These are phyloP conservation scores for Holacanthella duospinosa DNA, from an alignment of 2,888 invertebrate genomes.

Conservation along the genomic window DNA sequence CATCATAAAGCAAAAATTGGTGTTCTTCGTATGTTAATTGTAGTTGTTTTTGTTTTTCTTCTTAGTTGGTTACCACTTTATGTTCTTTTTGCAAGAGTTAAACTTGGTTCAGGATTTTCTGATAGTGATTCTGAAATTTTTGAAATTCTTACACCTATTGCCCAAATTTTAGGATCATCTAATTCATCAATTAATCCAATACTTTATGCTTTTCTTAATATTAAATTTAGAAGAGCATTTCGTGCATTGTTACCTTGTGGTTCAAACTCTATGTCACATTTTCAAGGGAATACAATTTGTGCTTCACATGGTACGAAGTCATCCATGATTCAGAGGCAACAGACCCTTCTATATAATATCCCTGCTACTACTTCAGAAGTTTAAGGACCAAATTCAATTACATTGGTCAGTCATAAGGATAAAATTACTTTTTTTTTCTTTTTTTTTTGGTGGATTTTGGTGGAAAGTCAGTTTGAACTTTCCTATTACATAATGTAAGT, in stretches of 20 bases:
- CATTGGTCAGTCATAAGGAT: no score
- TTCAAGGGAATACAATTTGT: background rate
- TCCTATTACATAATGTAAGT: no score
- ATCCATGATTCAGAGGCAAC: background rate
- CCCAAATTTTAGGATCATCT: conserved; percentile 84
- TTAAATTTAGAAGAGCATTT: conserved; percentile 34
- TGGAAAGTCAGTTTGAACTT: no score
- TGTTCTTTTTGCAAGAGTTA: conserved; percentile 75
- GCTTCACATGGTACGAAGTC: background rate
- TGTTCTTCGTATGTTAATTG: conserved; percentile 87
- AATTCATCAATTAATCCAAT: conserved; percentile 94
- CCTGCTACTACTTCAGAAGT: background rate
- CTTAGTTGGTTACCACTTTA: conserved; percentile 88
- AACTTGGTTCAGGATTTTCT: conserved; percentile 63
- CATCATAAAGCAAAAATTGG: conserved; percentile 60
- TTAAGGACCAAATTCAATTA: background rate
- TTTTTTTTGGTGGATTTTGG: background rate
- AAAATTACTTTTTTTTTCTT: no score
- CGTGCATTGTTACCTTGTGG: conserved; percentile 29
- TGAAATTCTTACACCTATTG: conserved; percentile 71
- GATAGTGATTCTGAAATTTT: conserved; percentile 65
- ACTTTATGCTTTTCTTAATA: conserved; percentile 62
- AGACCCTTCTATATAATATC: background rate
- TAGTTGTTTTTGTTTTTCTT: conserved; percentile 84
- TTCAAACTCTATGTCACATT: conserved; percentile 1